Percentiles rank a stretch among this genome's conserved stretches.
phyloP scores from a whole-genome alignment of 2,113 vertebrate genomes.

The Chaetodon auriga region DNA sequence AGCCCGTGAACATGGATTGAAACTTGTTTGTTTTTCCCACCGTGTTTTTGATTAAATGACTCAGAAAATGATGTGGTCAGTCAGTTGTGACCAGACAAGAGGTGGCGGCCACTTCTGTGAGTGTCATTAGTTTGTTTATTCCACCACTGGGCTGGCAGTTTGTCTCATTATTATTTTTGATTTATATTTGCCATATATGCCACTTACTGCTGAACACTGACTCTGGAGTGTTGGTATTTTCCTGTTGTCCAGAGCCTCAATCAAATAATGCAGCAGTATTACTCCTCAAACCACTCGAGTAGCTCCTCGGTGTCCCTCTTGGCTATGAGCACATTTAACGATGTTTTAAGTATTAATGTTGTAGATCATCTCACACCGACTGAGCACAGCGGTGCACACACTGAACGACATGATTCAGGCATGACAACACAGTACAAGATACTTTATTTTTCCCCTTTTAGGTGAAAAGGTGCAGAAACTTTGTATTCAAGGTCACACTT shows the following conservation, averaged over 20 bases:
- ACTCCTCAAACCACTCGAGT: background rate
- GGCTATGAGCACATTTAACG: background rate
- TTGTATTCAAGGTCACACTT: no score
- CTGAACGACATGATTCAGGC: background rate
- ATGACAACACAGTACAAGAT: background rate
- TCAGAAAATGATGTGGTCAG: background rate
- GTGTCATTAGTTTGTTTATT: background rate
- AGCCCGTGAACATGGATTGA: background rate
- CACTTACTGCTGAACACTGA: background rate
- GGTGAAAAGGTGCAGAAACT: background rate
- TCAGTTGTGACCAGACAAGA: background rate
- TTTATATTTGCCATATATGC: background rate
- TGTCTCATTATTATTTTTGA: background rate
- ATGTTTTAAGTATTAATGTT: background rate
- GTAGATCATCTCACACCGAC: background rate
- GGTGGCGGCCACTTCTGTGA: no score
- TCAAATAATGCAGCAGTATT: background rate
- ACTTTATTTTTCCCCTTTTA: background rate
- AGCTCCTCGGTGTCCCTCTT: background rate
- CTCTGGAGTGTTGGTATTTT: background rate
- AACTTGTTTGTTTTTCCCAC: background rate
- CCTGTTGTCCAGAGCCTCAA: background rate
- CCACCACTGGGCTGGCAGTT: background rate
- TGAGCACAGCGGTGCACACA: background rate
- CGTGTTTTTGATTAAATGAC: conserved; percentile 1